Evolutionary conservation across 2,113 vertebrate genomes (phyloP).

Genomic region (Notothenia rossii): DNA sequence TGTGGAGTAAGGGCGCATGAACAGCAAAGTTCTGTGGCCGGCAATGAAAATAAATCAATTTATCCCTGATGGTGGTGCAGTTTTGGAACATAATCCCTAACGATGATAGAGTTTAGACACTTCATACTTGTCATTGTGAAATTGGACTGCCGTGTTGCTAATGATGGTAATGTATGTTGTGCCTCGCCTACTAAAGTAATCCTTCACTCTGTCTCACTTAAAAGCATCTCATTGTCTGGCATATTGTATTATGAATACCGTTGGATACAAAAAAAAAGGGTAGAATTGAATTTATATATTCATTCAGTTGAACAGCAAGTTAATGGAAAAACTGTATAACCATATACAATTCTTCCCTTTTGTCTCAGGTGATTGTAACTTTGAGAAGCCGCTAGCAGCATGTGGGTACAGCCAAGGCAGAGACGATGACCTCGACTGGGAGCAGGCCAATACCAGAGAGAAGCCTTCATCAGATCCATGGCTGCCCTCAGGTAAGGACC

Average conservation of each 20-base stretch:
- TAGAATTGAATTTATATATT: slow-evolving; percentile 73
- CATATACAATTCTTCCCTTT: slow-evolving; percentile 54
- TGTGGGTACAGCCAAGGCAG: slow-evolving; percentile 95
- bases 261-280: slow-evolving; percentile 37
- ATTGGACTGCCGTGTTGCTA: slow-evolving; percentile 80
- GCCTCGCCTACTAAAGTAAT: slow-evolving; percentile 70
- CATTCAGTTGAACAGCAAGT: slow-evolving; percentile 73
- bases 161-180: slow-evolving; percentile 83
- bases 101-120: slow-evolving; percentile 84
- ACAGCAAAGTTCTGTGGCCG: slow-evolving; percentile 76
- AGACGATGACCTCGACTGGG: slow-evolving; percentile 96
- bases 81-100: slow-evolving; percentile 79
- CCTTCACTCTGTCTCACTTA: slow-evolving; percentile 83
- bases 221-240: slow-evolving; percentile 81
- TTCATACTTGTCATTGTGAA: slow-evolving; percentile 84
- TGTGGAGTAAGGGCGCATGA: slow-evolving; percentile 62
- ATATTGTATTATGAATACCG: slow-evolving; percentile 79
- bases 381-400: slow-evolving; percentile 89
- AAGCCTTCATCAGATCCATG: slow-evolving; percentile 89
- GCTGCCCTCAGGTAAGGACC: slow-evolving; percentile 92
- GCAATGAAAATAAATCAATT: slow-evolving; percentile 82
- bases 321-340: slow-evolving; percentile 73
- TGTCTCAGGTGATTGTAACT: slow-evolving; percentile 92
- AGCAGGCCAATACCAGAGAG: slow-evolving; percentile 88
- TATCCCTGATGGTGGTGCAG: slow-evolving; percentile 71